Conservation (phyloP, 2,797 vertebrate species). For the Euphonia xanthogaster region DNA sequence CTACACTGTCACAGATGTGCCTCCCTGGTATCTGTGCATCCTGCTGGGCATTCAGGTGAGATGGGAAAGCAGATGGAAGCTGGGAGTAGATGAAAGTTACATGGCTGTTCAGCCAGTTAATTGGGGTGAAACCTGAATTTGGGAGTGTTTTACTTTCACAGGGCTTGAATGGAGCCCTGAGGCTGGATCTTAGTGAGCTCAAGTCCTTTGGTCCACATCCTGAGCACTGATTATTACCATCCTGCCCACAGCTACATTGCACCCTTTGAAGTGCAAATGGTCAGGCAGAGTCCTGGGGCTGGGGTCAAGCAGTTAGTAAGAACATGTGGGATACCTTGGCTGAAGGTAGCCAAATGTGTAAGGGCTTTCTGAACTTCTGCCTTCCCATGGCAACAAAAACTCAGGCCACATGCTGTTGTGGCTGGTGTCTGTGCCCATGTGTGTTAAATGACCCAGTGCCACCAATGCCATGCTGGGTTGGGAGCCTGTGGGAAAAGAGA, state of each 20-base stretch:
- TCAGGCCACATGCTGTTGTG: background rate
- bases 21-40: slow-evolving; percentile 95
- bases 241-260: background rate
- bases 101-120: background rate
- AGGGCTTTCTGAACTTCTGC: background rate
- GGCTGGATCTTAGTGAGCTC: background rate
- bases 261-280: background rate
- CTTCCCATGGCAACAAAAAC: background rate
- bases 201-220: background rate
- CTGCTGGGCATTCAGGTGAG: slow-evolving; percentile 92
- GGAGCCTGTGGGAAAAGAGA: background rate
- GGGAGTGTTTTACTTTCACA: background rate
- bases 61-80: background rate
- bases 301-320: background rate
- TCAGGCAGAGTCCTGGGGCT: background rate
- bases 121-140: background rate
- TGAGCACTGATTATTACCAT: background rate
- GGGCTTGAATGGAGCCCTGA: background rate
- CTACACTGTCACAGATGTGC: slow-evolving; percentile 86
- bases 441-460: background rate
- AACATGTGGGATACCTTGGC: background rate
- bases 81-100: background rate
- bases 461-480: background rate
- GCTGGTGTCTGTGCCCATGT: background rate
- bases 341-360: background rate